Conservation (phyloP, 1,140 invertebrate species). For the Hypsibius dujardini region DNA sequence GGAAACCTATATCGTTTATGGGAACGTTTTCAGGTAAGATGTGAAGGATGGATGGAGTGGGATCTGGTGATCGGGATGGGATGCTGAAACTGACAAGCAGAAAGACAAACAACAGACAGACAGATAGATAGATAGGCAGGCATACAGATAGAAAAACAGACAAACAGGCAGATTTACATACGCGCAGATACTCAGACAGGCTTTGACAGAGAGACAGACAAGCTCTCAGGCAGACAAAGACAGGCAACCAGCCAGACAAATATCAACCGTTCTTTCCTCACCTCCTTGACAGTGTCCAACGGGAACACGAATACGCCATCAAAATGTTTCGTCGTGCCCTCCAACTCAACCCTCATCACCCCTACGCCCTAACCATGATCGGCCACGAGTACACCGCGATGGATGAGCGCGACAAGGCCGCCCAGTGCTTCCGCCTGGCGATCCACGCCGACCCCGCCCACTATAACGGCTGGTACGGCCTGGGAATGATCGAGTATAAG, state of each 20-base stretch:
- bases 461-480: conserved; percentile 97
- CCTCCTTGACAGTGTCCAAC: conserved; percentile 80
- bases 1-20: conserved; percentile 25
- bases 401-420: conserved; percentile 88
- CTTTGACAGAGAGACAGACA: too few species aligned
- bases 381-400: conserved; percentile 91
- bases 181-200: too few species aligned
- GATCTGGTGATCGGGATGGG: too few species aligned
- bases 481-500: conserved; percentile 93
- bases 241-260: too few species aligned
- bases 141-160: too few species aligned
- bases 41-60: too few species aligned
- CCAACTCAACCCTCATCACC: conserved; percentile 62
- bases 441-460: conserved; percentile 74
- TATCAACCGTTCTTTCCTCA: too few species aligned
- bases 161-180: too few species aligned
- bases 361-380: conserved; percentile 87
- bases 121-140: too few species aligned
- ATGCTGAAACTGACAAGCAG: too few species aligned
- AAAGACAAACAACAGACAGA: too few species aligned
- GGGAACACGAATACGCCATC: conserved; percentile 93
- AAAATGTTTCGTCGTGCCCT: conserved; percentile 93
- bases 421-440: conserved; percentile 78
- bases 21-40: conserved; percentile 22
- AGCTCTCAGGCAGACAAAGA: too few species aligned